Conservation (phyloP, 1,140 invertebrate genomes). For the Halesus radiatus region DNA sequence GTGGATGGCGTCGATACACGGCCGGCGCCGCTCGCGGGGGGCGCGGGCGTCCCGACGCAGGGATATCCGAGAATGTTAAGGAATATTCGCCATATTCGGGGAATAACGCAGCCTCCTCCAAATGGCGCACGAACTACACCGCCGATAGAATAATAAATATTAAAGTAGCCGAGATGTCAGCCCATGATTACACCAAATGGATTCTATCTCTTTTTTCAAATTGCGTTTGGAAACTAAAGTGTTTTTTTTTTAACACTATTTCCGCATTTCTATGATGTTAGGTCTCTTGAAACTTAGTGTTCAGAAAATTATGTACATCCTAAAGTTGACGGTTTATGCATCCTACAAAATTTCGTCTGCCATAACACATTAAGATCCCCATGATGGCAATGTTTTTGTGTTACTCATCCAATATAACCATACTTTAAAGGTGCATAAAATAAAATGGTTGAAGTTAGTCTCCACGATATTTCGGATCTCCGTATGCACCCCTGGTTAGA, state of each 20-base stretch:
- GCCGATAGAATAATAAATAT: constrained; percentile 58
- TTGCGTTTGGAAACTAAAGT: background rate
- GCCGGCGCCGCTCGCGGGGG: background rate
- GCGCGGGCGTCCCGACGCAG: no score
- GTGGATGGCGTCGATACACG: constrained; percentile 54
- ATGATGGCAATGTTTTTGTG: no score
- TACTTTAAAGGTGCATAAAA: no score
- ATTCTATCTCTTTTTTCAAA: background rate
- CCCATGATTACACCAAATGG: constrained; percentile 16
- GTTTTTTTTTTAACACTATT: background rate
- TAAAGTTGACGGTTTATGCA: no score
- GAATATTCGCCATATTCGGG: constrained; percentile 3
- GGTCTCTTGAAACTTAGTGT: no score
- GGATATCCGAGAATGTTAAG: background rate
- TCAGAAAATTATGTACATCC: no score
- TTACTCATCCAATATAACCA: no score
- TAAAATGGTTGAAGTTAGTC: no score
- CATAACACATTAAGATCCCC: no score
- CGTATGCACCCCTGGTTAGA: no score
- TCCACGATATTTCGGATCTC: no score
- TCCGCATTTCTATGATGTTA: background rate
- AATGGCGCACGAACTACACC: constrained; percentile 26
- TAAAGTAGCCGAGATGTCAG: constrained; percentile 48
- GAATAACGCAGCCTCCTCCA: background rate
- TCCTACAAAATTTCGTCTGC: no score